Evolutionary conservation across 2,888 invertebrate genomes (phyloP).

Genomic region (Eremobia ochroleuca): DNA sequence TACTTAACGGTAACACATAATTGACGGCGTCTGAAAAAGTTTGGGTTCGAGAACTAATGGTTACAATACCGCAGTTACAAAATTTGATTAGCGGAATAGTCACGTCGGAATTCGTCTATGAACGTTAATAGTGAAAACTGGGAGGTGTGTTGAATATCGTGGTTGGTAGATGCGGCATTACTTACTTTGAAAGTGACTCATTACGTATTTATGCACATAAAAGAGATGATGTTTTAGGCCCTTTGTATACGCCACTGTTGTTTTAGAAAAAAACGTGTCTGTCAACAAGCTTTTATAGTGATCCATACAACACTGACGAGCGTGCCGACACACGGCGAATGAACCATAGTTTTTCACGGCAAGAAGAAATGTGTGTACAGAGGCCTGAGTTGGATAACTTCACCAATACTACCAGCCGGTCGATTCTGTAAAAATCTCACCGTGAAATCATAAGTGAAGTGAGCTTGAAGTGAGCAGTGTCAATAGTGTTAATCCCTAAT

Average conservation of each 20-base stretch:
- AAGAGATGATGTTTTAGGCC: background rate
- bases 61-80: conserved; percentile 90
- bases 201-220: too few species aligned
- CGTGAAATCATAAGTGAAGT: too few species aligned
- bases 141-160: conserved; percentile 25
- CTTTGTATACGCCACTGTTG: too few species aligned
- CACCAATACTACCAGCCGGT: background rate
- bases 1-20: conserved; percentile 88
- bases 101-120: conserved; percentile 89
- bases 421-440: too few species aligned
- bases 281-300: too few species aligned
- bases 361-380: too few species aligned
- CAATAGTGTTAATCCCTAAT: too few species aligned
- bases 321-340: too few species aligned
- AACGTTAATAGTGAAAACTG: conserved; percentile 68
- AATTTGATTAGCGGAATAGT: conserved; percentile 91
- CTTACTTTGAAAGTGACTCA: background rate
- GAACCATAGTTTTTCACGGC: too few species aligned
- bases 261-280: too few species aligned
- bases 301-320: too few species aligned
- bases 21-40: conserved; percentile 84
- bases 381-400: background rate
- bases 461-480: too few species aligned
- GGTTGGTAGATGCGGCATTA: conserved; percentile 74
- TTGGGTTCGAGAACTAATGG: conserved; percentile 74